phyloP scores from a whole-genome alignment of 2,888 invertebrate genomes.

The Norana najaformis region DNA sequence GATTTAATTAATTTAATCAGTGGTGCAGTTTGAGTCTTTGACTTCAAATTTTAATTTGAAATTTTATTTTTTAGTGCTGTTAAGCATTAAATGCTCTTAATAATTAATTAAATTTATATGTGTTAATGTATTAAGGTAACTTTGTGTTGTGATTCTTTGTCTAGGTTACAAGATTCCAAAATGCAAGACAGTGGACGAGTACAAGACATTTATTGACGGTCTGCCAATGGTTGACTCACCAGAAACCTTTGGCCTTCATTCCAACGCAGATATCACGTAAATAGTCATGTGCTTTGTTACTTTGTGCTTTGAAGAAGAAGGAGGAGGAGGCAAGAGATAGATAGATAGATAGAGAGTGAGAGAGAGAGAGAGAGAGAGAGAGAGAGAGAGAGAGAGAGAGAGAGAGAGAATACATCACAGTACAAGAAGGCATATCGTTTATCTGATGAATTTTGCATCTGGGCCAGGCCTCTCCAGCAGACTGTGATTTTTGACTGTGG shows the following conservation, averaged over 20 bases:
- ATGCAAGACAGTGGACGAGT: constrained; percentile 67
- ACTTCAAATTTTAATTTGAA: too few relatives aligned
- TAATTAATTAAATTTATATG: not conserved
- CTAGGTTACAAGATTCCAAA: constrained; percentile 82
- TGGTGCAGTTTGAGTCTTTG: too few relatives aligned
- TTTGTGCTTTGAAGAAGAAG: not conserved
- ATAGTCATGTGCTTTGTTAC: constrained; percentile 45
- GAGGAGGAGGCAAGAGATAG: too few relatives aligned
- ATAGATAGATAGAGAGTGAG: too few relatives aligned
- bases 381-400: too few relatives aligned
- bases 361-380: too few relatives aligned
- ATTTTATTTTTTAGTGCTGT: not conserved
- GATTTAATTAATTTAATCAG: too few relatives aligned
- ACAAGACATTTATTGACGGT: constrained; percentile 81
- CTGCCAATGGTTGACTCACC: constrained; percentile 77
- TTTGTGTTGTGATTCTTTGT: constrained; percentile 30
- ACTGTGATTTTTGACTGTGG: not conserved
- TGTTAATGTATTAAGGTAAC: not conserved
- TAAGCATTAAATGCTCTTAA: not conserved
- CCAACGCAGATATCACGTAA: constrained; percentile 92
- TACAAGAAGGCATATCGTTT: not conserved
- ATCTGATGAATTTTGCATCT: not conserved
- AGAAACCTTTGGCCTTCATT: constrained; percentile 93
- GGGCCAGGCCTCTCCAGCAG: not conserved
- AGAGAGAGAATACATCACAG: too few relatives aligned